Conservation (phyloP, 2,113 vertebrate genomes). For the Syngnathus floridae region DNA sequence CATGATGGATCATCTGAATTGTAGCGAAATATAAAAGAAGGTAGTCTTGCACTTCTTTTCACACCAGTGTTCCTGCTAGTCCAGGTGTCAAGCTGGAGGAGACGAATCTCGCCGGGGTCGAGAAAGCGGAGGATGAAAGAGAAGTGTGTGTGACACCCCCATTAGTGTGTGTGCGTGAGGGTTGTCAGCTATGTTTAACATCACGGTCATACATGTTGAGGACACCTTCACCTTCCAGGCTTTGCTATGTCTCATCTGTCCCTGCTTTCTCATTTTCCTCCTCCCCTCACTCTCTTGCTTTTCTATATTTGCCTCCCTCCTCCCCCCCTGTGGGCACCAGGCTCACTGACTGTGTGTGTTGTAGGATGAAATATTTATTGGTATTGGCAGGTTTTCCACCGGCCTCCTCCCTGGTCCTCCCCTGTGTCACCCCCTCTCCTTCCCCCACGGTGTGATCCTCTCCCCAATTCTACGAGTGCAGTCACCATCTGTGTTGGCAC, state of each 20-base stretch:
- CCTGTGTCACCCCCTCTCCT: slow-evolving; percentile 16
- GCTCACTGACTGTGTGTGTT: slow-evolving; percentile 53
- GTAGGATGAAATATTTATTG: slow-evolving; percentile 65
- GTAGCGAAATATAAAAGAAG: neutral
- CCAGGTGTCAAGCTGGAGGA: slow-evolving; percentile 35
- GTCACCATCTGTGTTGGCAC: slow-evolving; percentile 14
- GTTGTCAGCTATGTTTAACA: slow-evolving; percentile 51
- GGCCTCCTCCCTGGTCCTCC: slow-evolving; percentile 6
- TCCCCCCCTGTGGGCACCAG: slow-evolving; percentile 43
- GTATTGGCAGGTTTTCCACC: slow-evolving; percentile 58
- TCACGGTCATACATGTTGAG: slow-evolving; percentile 50
- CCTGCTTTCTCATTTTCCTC: slow-evolving; percentile 18
- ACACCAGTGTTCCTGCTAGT: slow-evolving; percentile 20
- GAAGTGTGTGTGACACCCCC: slow-evolving; percentile 35
- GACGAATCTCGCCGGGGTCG: slow-evolving; percentile 10
- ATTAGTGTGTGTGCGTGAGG: slow-evolving; percentile 36
- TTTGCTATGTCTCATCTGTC: slow-evolving; percentile 47
- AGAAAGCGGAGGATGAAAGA: slow-evolving; percentile 34
- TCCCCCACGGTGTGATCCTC: slow-evolving; percentile 46
- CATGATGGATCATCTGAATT: neutral
- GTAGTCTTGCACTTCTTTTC: slow-evolving; percentile 3
- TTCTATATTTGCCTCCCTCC: neutral
- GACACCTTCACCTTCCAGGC: slow-evolving; percentile 69
- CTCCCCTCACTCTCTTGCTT: slow-evolving; percentile 2
- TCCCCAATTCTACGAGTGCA: slow-evolving; percentile 18